phyloP scores from a whole-genome alignment of 2,888 invertebrate genomes.

The Leptinotarsa juncta region DNA sequence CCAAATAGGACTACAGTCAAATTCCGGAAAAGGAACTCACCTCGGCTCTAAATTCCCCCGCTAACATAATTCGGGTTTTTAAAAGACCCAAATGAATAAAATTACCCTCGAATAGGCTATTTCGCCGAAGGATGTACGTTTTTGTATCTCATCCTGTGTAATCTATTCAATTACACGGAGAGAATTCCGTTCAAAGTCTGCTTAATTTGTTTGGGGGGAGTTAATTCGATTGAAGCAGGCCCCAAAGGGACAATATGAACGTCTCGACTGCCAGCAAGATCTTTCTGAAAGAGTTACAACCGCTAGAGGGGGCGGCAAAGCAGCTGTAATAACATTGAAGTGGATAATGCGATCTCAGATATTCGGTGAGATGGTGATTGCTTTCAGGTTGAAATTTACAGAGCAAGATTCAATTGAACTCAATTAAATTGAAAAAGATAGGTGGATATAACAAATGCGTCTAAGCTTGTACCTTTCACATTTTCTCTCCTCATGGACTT shows the following conservation, averaged over 20 bases:
- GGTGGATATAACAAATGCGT: too few species aligned
- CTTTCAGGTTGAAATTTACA: too few species aligned
- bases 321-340: neutral
- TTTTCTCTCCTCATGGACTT: too few species aligned
- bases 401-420: too few species aligned
- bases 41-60: neutral
- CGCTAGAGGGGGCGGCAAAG: neutral
- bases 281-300: neutral
- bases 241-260: neutral
- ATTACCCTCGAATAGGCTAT: neutral
- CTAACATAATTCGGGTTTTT: neutral
- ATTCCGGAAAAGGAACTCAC: neutral
- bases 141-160: neutral
- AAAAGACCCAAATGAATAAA: neutral
- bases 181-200: neutral
- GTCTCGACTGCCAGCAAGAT: neutral
- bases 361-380: too few species aligned
- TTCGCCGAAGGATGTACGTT: neutral
- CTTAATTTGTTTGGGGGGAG: slow-evolving; percentile 2
- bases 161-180: neutral
- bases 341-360: neutral
- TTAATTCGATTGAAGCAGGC: neutral
- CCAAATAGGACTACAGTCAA: too few species aligned
- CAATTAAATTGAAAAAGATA: too few species aligned
- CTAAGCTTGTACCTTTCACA: too few species aligned